Evolutionary conservation across 1,140 invertebrate genomes (phyloP), one percentile per base, ranked within the genome.

Genomic region (Chionoecetes opilio): DNA sequence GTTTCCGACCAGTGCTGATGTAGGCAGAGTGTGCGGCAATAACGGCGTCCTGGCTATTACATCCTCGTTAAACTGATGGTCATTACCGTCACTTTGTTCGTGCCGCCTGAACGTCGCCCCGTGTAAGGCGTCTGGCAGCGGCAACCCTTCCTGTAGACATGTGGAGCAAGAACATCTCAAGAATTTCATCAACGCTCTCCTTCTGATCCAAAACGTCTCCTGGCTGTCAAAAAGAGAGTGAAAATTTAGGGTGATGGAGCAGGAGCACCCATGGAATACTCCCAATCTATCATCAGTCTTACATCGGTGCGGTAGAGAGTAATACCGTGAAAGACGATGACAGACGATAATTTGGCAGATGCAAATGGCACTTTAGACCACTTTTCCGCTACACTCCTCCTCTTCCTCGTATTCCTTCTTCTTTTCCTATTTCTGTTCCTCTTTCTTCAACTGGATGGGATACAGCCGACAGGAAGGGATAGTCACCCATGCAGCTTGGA

Each of bases 341-440:
- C 63, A 75, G 63, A n/a, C 63, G 63, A 17, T 17, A 75, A 75
- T 75, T 75, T 75, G 1, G 21, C 63, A 75, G 63, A 75, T 75
- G 63, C 63, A 75, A 75, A 75, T 75, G 63, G 63, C 63, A 75
- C 63, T 75, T 75, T 26, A 26, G 63, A 75, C 63, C 63, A 75
- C 63, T 75, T 75, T 75, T 75, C 63, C 63, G 63, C 63, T 75
- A 75, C n/a, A n/a, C n/a, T 75, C 63, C 26, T 75, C n/a, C 63
- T 75, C 63, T 26, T 75, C n/a, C 21, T 75, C 63, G 21, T 75
- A 17, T 21, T n/a, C n/a, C 53, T 75, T 75, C 26, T n/a, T 75
- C n/a, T 26, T n/a, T 75, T 75, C 63, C 63, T 75, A 6, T n/a
- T 21, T 75, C 63, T 53, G 46, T 9, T 75, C 63, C 63, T n/a